A percentile compares a stretch with the other conserved stretches of the same genome.
Conservation (phyloP, 2,888 invertebrate genomes). For the Alsophila aescularia region DNA sequence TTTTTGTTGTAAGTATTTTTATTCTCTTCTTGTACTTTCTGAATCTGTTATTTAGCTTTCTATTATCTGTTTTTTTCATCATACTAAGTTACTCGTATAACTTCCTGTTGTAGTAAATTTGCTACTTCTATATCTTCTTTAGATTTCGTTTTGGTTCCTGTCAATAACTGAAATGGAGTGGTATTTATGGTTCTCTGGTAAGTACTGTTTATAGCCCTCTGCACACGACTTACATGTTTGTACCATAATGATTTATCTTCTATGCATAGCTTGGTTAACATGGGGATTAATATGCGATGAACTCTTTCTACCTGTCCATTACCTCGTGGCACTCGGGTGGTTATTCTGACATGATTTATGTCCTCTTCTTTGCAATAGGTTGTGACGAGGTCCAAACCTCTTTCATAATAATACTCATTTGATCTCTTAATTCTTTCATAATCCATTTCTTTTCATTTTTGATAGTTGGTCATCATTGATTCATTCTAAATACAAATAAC, state of each 20-base stretch:
- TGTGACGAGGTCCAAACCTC: too few relatives aligned
- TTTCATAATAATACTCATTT: too few relatives aligned
- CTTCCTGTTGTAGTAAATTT: slow-evolving; percentile 19
- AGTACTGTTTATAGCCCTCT: slow-evolving; percentile 12
- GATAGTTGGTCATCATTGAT: too few relatives aligned
- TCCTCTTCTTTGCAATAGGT: background rate
- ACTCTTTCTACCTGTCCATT: slow-evolving; percentile 26
- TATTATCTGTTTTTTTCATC: slow-evolving; percentile 5
- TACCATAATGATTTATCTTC: slow-evolving; percentile 13
- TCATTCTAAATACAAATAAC: too few relatives aligned
- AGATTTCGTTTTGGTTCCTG: too few relatives aligned
- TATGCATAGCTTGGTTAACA: slow-evolving; percentile 21
- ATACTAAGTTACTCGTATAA: background rate
- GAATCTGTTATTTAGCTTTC: slow-evolving; percentile 18
- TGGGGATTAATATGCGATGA: slow-evolving; percentile 12
- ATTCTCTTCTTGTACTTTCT: slow-evolving; percentile 26
- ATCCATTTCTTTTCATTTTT: too few relatives aligned
- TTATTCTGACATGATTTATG: slow-evolving; percentile 13
- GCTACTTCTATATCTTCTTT: slow-evolving; percentile 23
- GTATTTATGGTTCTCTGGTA: slow-evolving; percentile 24
- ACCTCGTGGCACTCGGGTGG: slow-evolving; percentile 29
- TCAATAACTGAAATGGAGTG: slow-evolving; percentile 12
- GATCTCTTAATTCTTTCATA: too few relatives aligned
- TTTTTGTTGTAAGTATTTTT: slow-evolving; percentile 5
- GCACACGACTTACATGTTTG: slow-evolving; percentile 15